These are phyloP conservation scores for Synergus gifuensis DNA, from an alignment of 2,888 invertebrate genomes.

Conservation along the genomic window DNA sequence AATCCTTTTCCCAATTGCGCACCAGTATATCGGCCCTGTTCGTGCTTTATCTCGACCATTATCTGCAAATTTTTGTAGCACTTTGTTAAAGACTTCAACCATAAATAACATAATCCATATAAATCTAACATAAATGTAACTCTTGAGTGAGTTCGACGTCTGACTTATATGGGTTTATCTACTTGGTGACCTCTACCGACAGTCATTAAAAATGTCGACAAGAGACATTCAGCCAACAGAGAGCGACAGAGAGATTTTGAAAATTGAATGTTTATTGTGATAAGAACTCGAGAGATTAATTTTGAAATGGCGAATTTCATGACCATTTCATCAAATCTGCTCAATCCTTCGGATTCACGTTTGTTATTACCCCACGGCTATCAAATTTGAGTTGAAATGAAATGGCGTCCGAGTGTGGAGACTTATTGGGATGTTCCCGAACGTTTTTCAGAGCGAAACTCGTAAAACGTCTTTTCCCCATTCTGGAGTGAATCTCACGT, in stretches of 20 bases:
- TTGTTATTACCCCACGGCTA: background rate
- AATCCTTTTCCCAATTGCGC: constrained; percentile 29
- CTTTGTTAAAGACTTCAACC: background rate
- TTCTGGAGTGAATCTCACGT: constrained; percentile 49
- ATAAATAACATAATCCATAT: too few species aligned
- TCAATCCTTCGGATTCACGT: constrained; percentile 1
- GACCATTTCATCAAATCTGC: constrained; percentile 5
- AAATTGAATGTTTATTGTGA: too few species aligned
- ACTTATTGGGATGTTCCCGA: constrained; percentile 23
- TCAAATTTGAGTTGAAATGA: constrained; percentile 18
- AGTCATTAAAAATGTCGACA: too few species aligned
- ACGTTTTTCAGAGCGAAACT: constrained; percentile 34
- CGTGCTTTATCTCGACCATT: constrained; percentile 5
- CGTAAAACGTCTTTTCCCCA: constrained; percentile 52
- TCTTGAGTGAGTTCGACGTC: background rate
- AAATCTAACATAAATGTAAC: too few species aligned
- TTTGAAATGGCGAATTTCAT: background rate
- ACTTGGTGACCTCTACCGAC: background rate
- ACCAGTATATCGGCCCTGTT: background rate
- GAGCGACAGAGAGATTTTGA: too few species aligned
- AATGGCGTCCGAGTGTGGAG: constrained; percentile 11
- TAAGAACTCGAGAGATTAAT: too few species aligned
- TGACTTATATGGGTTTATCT: background rate
- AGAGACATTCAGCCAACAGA: too few species aligned
- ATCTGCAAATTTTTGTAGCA: constrained; percentile 3